A percentile compares a stretch with the other conserved stretches of the same genome.
Conservation (phyloP, 2,113 vertebrate species). For the Eretmochelys imbricata region DNA sequence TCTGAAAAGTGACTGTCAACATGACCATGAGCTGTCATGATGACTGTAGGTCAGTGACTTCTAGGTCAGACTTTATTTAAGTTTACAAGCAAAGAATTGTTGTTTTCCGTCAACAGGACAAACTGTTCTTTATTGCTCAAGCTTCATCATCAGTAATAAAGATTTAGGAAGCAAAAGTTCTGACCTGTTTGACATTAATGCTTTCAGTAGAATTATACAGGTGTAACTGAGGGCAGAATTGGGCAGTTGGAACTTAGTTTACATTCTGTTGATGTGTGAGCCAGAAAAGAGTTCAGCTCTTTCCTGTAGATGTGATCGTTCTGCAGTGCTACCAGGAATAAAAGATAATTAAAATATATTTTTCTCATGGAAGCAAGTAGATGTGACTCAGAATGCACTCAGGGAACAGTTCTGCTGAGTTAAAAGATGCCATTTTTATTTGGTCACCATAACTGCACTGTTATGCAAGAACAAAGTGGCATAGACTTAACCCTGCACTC, state of each 20-base stretch:
- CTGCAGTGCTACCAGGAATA: neutral
- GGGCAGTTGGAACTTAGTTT: neutral
- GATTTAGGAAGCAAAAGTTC: neutral
- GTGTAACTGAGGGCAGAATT: neutral
- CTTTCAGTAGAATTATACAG: neutral
- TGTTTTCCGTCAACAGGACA: neutral
- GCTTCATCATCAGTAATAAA: neutral
- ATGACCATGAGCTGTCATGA: neutral
- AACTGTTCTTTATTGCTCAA: accelerated
- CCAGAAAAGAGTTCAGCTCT: neutral
- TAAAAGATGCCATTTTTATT: constrained; percentile 1
- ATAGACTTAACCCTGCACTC: neutral
- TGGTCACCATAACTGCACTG: neutral
- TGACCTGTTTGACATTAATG: neutral
- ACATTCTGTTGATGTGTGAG: neutral
- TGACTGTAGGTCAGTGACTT: neutral
- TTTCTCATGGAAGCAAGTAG: constrained; percentile 14
- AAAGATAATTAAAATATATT: neutral
- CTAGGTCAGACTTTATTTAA: neutral
- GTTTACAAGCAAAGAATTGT: neutral
- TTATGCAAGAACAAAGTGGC: no score
- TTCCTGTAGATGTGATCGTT: neutral
- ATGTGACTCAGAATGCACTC: constrained; percentile 3
- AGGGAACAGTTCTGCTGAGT: neutral
- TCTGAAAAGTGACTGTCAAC: neutral